These are phyloP conservation scores for Idaea aversata DNA, from an alignment of 2,888 invertebrate species.

Conservation along the genomic window DNA sequence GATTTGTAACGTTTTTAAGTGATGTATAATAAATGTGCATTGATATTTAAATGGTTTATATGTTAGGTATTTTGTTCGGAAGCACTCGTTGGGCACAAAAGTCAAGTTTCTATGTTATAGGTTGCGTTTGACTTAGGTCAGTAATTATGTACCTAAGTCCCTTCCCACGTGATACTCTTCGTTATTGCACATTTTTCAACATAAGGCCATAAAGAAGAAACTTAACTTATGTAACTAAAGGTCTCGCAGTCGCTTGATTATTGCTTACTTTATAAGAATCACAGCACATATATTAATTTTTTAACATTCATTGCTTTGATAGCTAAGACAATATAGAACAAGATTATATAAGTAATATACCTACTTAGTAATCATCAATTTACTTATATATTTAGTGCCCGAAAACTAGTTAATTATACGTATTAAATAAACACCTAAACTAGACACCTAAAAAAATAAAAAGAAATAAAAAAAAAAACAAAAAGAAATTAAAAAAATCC, in stretches of 20 bases:
- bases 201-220: no score
- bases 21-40: no score
- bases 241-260: no score
- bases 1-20: no score
- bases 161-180: conserved; percentile 2
- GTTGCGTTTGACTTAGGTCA: background rate
- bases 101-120: background rate
- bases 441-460: conserved; percentile 29
- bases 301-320: conserved; percentile 9
- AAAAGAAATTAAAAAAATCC: conserved; percentile 52
- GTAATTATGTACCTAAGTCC: background rate
- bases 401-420: background rate
- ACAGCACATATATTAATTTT: conserved; percentile 21
- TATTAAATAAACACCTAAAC: conserved; percentile 4
- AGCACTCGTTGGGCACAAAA: background rate
- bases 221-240: no score
- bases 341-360: background rate
- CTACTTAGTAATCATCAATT: background rate
- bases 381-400: background rate
- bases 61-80: background rate
- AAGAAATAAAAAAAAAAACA: conserved; percentile 44
- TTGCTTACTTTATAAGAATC: conserved; percentile 4
- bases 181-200: no score
- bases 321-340: no score
- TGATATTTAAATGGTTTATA: background rate